phyloP scores from a whole-genome alignment of 2,113 vertebrate genomes.

The Pogonocichla stellata region DNA sequence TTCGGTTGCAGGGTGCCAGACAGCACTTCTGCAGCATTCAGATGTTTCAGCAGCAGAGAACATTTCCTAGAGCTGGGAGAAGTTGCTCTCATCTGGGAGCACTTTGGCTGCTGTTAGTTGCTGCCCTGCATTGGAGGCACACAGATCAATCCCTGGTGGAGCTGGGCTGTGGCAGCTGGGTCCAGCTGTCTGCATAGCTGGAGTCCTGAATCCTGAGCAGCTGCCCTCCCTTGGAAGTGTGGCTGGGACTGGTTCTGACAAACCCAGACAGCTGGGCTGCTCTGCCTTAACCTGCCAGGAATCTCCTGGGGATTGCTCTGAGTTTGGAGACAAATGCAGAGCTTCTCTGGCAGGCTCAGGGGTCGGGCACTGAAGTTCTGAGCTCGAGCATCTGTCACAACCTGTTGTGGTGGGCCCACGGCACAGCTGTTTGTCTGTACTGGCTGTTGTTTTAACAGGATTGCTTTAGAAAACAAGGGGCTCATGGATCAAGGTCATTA shows the following conservation, averaged over 20 bases:
- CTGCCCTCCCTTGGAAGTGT: neutral
- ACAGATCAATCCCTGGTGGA: fast-evolving
- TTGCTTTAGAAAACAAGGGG: neutral
- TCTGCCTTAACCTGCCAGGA: neutral
- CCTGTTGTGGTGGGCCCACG: neutral
- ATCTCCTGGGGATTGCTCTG: fast-evolving
- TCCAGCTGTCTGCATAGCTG: neutral
- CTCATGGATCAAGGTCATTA: neutral
- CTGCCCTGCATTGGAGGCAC: fast-evolving
- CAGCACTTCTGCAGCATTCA: neutral
- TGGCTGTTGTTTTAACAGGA: neutral
- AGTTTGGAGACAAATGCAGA: neutral
- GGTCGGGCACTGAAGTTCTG: neutral
- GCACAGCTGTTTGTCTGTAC: neutral
- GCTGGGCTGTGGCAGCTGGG: neutral
- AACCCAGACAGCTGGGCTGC: neutral
- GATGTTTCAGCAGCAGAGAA: neutral
- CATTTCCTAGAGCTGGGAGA: neutral
- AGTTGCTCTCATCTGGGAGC: neutral
- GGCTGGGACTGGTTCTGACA: neutral
- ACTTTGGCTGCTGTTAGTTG: fast-evolving
- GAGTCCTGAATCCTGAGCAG: neutral
- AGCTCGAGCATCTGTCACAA: neutral
- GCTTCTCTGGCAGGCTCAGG: neutral
- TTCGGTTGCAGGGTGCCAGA: neutral